phyloP scores from a whole-genome alignment of 1,140 invertebrate genomes.

The Philopotamus ludificatus region DNA sequence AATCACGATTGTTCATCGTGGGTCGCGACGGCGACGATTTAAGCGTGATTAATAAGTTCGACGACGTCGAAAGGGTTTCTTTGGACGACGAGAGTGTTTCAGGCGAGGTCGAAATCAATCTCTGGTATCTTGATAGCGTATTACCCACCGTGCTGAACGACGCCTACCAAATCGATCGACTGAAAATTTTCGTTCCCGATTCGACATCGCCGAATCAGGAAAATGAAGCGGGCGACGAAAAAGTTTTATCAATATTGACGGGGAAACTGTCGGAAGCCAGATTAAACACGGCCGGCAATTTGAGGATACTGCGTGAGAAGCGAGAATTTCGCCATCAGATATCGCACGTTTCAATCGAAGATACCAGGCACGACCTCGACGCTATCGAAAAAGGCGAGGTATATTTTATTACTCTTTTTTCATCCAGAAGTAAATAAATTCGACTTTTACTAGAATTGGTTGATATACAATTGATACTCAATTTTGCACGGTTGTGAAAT shows the following conservation, averaged over 20 bases:
- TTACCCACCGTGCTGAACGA: conserved; percentile 21
- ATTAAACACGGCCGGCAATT: conserved; percentile 29
- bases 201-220: background rate
- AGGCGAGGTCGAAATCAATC: conserved; percentile 7
- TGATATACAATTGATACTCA: too few species aligned
- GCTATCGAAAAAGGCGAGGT: conserved; percentile 6
- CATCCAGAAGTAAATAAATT: too few species aligned
- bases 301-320: conserved; percentile 21
- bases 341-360: conserved; percentile 11
- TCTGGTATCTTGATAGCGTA: conserved; percentile 30
- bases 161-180: conserved; percentile 11
- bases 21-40: conserved; percentile 11
- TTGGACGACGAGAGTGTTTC: conserved; percentile 14
- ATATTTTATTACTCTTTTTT: conserved; percentile 3
- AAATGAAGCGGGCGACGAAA: conserved; percentile 10
- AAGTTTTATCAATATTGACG: conserved; percentile 20
- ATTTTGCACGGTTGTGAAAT: too few species aligned
- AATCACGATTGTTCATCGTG: conserved; percentile 18
- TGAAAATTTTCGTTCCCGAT: too few species aligned
- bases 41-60: conserved; percentile 13
- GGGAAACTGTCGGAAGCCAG: conserved; percentile 30
- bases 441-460: too few species aligned
- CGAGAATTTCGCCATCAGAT: conserved; percentile 26
- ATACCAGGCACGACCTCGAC: conserved; percentile 23
- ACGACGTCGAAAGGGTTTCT: conserved; percentile 25